Evolutionary conservation across 1,140 invertebrate species (phyloP).

Genomic region (Lepidurus packardi): DNA sequence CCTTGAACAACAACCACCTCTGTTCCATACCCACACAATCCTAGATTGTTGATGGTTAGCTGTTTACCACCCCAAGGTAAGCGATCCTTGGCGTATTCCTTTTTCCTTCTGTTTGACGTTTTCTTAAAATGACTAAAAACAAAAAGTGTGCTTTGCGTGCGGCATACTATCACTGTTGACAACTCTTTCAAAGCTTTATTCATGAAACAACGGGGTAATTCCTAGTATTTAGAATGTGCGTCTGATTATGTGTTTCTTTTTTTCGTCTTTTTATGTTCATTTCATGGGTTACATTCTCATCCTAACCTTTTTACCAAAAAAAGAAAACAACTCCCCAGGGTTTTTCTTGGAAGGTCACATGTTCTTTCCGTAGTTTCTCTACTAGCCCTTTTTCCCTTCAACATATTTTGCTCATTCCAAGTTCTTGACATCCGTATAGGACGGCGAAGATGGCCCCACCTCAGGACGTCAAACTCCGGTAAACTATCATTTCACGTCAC

Average conservation of each 20-base stretch:
- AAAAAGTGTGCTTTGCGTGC: conserved; percentile 7
- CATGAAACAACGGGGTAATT: too few species aligned
- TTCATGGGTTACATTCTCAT: too few species aligned
- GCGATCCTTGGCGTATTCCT: conserved; percentile 9
- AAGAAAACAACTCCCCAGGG: too few species aligned
- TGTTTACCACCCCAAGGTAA: conserved; percentile 18
- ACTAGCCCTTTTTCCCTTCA: neutral
- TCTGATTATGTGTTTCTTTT: too few species aligned
- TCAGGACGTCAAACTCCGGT: conserved; percentile 10
- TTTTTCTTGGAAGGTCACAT: neutral
- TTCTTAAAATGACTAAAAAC: neutral
- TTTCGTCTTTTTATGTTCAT: too few species aligned
- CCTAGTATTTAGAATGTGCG: too few species aligned
- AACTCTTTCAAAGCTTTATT: too few species aligned
- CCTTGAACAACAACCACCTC: neutral
- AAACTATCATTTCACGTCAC: neutral
- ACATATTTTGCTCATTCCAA: neutral
- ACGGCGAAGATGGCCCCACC: conserved; percentile 5
- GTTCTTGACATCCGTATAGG: neutral
- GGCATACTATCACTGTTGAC: neutral
- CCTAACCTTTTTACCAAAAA: too few species aligned
- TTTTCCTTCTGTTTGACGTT: neutral
- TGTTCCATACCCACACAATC: neutral
- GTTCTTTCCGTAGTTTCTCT: neutral
- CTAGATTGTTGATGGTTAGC: conserved; percentile 21